A percentile compares a stretch with the other conserved stretches of the same genome.
Evolutionary conservation across 2,888 invertebrate species (phyloP).

Genomic region (Caenorhabditis drosophilae): DNA sequence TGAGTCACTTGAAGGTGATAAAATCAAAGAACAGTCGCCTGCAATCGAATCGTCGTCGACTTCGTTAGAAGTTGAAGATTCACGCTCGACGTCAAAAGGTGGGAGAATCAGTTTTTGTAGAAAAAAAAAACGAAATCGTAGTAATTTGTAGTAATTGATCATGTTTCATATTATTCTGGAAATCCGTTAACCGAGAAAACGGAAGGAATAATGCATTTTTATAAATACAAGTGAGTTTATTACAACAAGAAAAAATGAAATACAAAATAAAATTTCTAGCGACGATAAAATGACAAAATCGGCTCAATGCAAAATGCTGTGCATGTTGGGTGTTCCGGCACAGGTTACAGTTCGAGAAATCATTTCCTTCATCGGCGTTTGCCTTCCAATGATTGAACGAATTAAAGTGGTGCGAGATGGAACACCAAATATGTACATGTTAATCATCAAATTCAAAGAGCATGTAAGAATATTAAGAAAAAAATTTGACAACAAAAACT

Average conservation of each 20-base stretch:
- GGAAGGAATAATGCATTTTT: slow-evolving; percentile 92
- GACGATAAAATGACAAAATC: slow-evolving; percentile 53
- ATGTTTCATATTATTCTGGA: slow-evolving; percentile 79
- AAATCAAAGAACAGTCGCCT: slow-evolving; percentile 21
- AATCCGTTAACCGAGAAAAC: slow-evolving; percentile 96
- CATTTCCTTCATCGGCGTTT: slow-evolving; percentile 80
- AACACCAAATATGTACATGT: slow-evolving; percentile 94
- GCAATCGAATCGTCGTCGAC: no score
- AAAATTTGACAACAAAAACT: not conserved
- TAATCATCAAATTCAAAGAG: slow-evolving; percentile 81
- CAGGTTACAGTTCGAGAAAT: slow-evolving; percentile 90
- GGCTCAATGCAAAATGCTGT: slow-evolving; percentile 81
- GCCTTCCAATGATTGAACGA: slow-evolving; percentile 29
- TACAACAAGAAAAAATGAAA: no score
- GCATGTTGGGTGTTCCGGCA: slow-evolving; percentile 87
- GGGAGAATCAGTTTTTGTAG: no score
- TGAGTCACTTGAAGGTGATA: slow-evolving; percentile 50
- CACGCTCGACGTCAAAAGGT: no score
- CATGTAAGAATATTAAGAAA: slow-evolving; percentile 69
- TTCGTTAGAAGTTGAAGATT: no score
- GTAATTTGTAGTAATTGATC: no score
- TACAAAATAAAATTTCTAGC: slow-evolving; percentile 11
- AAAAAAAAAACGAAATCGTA: no score
- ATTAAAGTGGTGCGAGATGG: slow-evolving; percentile 83
- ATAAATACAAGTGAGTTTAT: slow-evolving; percentile 86